A percentile compares a stretch with the other conserved stretches of the same genome.
phyloP scores from a whole-genome alignment of 2,113 vertebrate genomes.

The Pontoporia blainvillei region DNA sequence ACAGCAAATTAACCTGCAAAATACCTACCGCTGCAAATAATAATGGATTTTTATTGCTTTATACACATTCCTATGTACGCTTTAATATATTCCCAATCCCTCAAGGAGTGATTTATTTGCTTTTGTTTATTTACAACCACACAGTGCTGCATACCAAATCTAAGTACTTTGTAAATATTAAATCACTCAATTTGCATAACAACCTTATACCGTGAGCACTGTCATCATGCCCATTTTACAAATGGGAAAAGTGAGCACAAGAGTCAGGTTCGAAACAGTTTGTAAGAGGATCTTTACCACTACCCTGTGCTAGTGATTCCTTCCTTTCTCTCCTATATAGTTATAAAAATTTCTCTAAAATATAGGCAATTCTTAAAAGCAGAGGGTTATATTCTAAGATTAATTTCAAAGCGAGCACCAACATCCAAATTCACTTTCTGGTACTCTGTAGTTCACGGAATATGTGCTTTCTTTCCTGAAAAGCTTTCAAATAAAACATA shows the following conservation, averaged over 20 bases:
- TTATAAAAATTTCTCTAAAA: neutral
- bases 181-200: neutral
- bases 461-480: neutral
- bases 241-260: neutral
- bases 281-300: accelerated
- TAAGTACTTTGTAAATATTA: neutral
- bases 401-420: neutral
- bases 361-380: neutral
- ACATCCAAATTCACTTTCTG: neutral
- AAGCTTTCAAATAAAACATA: neutral
- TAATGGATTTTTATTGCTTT: neutral
- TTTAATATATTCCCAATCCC: neutral
- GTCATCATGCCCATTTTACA: neutral
- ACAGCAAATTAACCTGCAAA: neutral
- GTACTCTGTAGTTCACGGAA: neutral
- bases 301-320: accelerated
- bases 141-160: neutral
- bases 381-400: neutral
- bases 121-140: neutral
- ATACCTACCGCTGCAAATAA: neutral
- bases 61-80: neutral
- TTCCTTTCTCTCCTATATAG: neutral
- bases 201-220: neutral
- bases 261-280: neutral
- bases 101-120: neutral